Conservation (phyloP, 1,140 invertebrate genomes). For the Drosophila paulistorum region DNA sequence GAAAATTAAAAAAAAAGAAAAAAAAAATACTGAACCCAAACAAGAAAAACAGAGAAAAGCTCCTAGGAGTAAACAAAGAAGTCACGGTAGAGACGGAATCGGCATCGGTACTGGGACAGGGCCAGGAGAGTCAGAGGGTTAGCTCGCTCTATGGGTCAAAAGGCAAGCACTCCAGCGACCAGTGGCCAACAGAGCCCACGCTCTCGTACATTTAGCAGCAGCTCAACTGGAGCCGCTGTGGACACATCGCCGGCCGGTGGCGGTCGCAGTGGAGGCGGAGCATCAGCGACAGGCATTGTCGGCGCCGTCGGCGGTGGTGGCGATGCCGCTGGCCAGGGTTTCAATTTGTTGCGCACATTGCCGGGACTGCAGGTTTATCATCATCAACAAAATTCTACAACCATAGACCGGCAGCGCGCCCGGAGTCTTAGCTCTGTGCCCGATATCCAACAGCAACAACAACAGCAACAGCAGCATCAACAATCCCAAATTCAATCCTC, state of each 20-base stretch:
- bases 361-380: constrained; percentile 87
- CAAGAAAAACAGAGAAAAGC: not conserved
- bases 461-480: constrained; percentile 66
- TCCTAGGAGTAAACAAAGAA: constrained; percentile 6
- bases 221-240: constrained; percentile 87
- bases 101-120: constrained; percentile 24
- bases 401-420: constrained; percentile 89
- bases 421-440: constrained; percentile 92
- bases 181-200: constrained; percentile 88
- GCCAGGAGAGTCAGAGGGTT: constrained; percentile 9
- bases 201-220: constrained; percentile 90
- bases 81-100: constrained; percentile 16
- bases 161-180: constrained; percentile 91
- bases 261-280: constrained; percentile 14
- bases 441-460: constrained; percentile 86
- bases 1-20: constrained; percentile 13
- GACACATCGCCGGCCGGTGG: constrained; percentile 83
- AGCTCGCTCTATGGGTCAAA: constrained; percentile 88
- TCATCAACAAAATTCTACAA: constrained; percentile 72
- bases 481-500: constrained; percentile 15
- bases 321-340: constrained; percentile 85
- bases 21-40: constrained; percentile 15
- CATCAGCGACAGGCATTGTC: not conserved
- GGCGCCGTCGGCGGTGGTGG: constrained; percentile 51
- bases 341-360: constrained; percentile 89